These are phyloP conservation scores for Macrobrachium rosenbergii DNA, from an alignment of 1,140 invertebrate species.

Conservation along the genomic window DNA sequence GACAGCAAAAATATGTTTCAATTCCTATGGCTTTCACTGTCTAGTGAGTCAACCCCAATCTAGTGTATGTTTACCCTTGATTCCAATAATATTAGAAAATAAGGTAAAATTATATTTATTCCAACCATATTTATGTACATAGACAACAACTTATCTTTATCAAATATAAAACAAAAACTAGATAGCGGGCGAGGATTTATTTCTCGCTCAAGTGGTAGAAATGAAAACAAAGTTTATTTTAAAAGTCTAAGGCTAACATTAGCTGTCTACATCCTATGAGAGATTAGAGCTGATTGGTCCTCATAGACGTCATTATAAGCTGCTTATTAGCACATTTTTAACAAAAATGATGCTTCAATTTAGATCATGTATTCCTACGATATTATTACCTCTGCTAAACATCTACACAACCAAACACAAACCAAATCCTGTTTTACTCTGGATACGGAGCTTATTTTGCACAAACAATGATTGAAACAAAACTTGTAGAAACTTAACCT, in stretches of 20 bases:
- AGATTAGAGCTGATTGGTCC: conserved; percentile 19
- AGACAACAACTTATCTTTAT: no score
- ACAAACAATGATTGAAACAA: neutral
- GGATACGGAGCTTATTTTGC: no score
- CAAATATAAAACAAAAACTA: no score
- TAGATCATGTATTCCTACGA: no score
- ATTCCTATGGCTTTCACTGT: conserved; percentile 42
- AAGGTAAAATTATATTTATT: neutral
- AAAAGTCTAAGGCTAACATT: conserved; percentile 7
- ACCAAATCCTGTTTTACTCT: neutral
- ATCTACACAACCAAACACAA: neutral
- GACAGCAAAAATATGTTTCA: no score
- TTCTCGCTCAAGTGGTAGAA: no score
- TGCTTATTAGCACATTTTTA: conserved; percentile 34
- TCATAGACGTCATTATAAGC: conserved; percentile 3
- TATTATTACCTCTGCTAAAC: no score
- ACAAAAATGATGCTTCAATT: neutral
- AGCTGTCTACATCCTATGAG: neutral
- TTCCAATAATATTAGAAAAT: conserved; percentile 40
- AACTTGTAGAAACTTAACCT: conserved; percentile 17
- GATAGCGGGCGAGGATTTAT: no score
- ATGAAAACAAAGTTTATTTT: neutral
- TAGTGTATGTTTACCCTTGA: conserved; percentile 42
- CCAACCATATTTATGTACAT: neutral
- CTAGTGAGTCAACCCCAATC: no score